Percentiles rank a stretch among this genome's conserved stretches.
Evolutionary conservation across 2,888 invertebrate genomes (phyloP).

Genomic region (Barypeithes pellucidus): DNA sequence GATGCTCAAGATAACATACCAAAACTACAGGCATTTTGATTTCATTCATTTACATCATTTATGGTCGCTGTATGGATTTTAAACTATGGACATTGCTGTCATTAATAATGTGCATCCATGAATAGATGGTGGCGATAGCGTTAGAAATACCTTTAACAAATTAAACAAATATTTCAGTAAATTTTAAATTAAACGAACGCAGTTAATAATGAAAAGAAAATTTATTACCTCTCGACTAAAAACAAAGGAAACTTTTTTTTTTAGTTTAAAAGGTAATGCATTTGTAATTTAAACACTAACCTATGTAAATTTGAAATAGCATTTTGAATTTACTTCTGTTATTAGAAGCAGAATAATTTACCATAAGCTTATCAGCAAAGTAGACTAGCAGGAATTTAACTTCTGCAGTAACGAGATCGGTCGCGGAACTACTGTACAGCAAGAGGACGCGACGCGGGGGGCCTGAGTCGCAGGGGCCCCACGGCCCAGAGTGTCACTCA

Average conservation of each 20-base stretch:
- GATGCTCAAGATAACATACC: background rate
- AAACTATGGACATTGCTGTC: background rate
- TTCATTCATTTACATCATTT: background rate
- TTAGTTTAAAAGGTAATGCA: background rate
- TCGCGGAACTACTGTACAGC: too few relatives aligned
- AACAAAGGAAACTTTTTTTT: background rate
- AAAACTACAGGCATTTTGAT: background rate
- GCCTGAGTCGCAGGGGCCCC: too few relatives aligned
- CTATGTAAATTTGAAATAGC: background rate
- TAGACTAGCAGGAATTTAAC: background rate
- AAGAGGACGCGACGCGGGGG: too few relatives aligned
- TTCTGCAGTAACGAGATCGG: too few relatives aligned
- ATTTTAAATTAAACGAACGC: constrained; percentile 10
- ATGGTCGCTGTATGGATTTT: background rate
- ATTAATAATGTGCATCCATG: background rate
- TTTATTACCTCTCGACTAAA: background rate
- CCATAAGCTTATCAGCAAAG: background rate
- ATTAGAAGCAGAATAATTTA: background rate
- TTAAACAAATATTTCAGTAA: background rate
- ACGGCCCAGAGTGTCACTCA: too few relatives aligned
- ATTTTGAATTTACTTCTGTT: background rate
- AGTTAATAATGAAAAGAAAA: constrained; percentile 3
- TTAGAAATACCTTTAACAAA: constrained; percentile 9
- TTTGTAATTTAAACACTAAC: constrained; percentile 9
- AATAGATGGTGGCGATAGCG: constrained; percentile 33